These are phyloP conservation scores for Temnothorax ravouxi DNA, from an alignment of 2,888 invertebrate species.

Conservation along the genomic window DNA sequence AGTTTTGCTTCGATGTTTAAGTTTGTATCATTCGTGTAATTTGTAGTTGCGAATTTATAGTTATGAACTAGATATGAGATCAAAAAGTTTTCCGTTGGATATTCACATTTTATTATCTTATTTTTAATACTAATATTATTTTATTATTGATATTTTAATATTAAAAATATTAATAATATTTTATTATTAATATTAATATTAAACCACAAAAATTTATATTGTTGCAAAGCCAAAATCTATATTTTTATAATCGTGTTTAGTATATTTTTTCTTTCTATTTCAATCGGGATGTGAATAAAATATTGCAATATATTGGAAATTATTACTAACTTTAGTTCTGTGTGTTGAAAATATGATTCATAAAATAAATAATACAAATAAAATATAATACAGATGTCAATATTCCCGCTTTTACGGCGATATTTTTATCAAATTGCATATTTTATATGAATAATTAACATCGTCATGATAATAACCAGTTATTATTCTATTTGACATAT, in stretches of 20 bases:
- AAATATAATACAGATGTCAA: background rate
- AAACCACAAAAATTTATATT: background rate
- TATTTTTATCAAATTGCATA: background rate
- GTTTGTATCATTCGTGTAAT: background rate
- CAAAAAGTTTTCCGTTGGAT: background rate
- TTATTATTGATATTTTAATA: too few species aligned
- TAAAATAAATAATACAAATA: background rate
- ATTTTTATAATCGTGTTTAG: background rate
- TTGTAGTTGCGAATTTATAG: background rate
- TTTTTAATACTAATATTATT: background rate
- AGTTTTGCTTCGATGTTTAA: background rate
- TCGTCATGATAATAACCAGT: background rate
- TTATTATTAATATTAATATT: background rate
- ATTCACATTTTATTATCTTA: background rate
- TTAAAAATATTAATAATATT: too few species aligned
- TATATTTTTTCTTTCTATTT: background rate
- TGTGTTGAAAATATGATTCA: background rate
- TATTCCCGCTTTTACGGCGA: background rate
- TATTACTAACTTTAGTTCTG: background rate
- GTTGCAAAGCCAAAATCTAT: background rate
- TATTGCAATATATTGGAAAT: background rate
- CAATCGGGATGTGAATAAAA: background rate
- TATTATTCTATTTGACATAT: background rate
- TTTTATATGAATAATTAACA: constrained; percentile 23
- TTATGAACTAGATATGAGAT: background rate